Percentiles rank a stretch among this genome's conserved stretches.
Conservation (phyloP, 2,797 vertebrate genomes). For the Netta rufina region DNA sequence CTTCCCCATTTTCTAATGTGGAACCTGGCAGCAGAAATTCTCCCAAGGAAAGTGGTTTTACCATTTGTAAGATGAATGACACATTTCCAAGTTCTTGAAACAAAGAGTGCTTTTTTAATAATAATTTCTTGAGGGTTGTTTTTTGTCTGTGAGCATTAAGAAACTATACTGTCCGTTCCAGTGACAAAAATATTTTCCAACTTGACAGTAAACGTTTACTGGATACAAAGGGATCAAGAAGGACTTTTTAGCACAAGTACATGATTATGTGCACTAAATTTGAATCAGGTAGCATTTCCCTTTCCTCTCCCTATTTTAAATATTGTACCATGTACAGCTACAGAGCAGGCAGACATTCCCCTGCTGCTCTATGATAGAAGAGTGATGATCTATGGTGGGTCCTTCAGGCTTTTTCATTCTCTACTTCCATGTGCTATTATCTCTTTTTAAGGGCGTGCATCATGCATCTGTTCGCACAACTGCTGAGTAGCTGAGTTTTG, state of each 20-base stretch:
- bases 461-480: no score
- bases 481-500: not conserved
- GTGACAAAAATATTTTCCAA: not conserved
- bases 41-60: not conserved
- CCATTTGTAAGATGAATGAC: not conserved
- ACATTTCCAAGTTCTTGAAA: not conserved
- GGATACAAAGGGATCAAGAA: not conserved
- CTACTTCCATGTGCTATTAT: not conserved
- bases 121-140: not conserved
- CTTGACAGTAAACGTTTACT: not conserved
- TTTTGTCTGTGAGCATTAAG: not conserved
- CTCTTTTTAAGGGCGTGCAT: not conserved
- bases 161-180: not conserved
- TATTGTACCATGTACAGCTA: not conserved
- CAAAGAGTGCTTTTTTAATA: not conserved
- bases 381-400: not conserved
- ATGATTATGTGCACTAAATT: not conserved
- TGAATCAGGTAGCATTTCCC: not conserved
- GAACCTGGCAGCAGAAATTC: not conserved
- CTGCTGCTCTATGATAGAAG: not conserved
- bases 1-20: not conserved
- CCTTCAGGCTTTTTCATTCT: not conserved
- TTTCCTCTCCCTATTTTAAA: not conserved
- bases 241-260: not conserved
- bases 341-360: not conserved